phyloP scores from a whole-genome alignment of 2,888 invertebrate genomes.

The Mythimna pallens region DNA sequence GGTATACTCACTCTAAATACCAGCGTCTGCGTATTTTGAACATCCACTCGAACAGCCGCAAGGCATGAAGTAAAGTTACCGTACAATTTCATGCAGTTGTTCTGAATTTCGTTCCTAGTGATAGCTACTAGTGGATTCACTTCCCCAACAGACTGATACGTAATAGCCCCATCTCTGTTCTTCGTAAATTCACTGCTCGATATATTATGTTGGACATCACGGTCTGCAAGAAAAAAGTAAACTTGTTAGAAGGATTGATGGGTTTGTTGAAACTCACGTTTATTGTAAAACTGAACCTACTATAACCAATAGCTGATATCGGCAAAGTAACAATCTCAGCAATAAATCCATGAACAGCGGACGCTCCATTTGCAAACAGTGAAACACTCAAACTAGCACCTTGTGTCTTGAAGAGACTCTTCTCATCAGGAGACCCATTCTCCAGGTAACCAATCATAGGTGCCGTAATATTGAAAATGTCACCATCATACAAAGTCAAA shows the following conservation, averaged over 20 bases:
- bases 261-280: not conserved
- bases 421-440: conserved; percentile 93
- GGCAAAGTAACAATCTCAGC: conserved; percentile 99
- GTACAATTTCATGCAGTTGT: conserved; percentile 97
- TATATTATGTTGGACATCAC: conserved; percentile 97
- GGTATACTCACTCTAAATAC: conserved; percentile 93
- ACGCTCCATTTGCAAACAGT: conserved; percentile 98
- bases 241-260: not conserved
- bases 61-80: conserved; percentile 98
- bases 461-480: conserved; percentile 96
- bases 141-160: conserved; percentile 97
- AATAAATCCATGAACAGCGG: conserved; percentile 98
- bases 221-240: conserved; percentile 91
- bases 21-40: conserved; percentile 98
- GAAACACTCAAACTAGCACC: conserved; percentile 96
- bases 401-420: conserved; percentile 93
- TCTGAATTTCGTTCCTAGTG: conserved; percentile 95
- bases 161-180: conserved; percentile 96
- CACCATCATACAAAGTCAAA: conserved; percentile 97
- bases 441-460: conserved; percentile 93
- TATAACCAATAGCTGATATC: conserved; percentile 96
- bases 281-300: conserved; percentile 90
- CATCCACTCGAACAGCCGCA: conserved; percentile 95
- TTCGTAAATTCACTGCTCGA: conserved; percentile 94
- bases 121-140: conserved; percentile 97